Conservation (phyloP, 2,797 vertebrate species). For the Syngnathus rostellatus region DNA sequence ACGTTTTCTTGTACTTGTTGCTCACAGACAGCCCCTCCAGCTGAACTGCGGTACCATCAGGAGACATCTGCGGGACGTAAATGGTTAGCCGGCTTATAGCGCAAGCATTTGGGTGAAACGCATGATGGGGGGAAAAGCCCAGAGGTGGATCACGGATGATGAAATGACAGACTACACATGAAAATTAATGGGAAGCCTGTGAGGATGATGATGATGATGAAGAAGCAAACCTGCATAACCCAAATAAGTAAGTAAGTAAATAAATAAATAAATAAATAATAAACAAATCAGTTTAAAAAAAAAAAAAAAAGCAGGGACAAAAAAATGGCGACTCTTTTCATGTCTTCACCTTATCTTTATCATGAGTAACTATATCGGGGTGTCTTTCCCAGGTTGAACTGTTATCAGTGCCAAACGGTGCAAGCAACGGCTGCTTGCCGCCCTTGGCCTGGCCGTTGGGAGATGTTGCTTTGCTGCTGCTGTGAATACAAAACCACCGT, state of each 20-base stretch:
- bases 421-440: constrained; percentile 48
- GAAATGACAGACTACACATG: not conserved
- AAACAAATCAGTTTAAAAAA: not conserved
- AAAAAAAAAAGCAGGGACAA: constrained; percentile 1
- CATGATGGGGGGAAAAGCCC: too few relatives aligned
- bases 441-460: constrained; percentile 49
- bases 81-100: not conserved
- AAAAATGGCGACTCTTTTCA: constrained; percentile 5
- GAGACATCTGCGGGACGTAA: constrained; percentile 37
- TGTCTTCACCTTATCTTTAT: constrained; percentile 67
- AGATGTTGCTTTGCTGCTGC: constrained; percentile 57
- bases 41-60: constrained; percentile 28
- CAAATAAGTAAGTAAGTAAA: not conserved
- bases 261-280: not conserved
- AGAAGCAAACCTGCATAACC: not conserved
- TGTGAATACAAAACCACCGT: constrained; percentile 67
- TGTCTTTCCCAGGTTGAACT: constrained; percentile 62
- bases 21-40: constrained; percentile 55
- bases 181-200: not conserved
- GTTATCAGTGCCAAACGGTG: constrained; percentile 73
- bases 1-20: constrained; percentile 71
- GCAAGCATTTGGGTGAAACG: not conserved
- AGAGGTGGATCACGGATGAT: not conserved
- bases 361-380: constrained; percentile 45
- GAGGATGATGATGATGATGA: not conserved